Percentiles rank a stretch among this genome's conserved stretches.
These are phyloP conservation scores for Diceros bicornis DNA, from an alignment of 2,797 vertebrate genomes.

Conservation along the genomic window DNA sequence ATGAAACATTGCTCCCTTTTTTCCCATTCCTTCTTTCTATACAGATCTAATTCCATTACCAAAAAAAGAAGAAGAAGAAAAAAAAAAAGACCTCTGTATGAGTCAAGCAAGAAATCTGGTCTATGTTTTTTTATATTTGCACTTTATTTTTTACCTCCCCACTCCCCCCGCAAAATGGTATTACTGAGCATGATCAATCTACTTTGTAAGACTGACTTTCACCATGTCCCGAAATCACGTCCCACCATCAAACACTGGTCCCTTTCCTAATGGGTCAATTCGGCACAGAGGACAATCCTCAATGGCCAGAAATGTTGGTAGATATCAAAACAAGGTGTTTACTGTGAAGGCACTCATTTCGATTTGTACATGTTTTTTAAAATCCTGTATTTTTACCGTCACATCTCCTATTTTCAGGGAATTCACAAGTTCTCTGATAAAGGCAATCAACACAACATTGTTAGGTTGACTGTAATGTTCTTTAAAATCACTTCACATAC, in stretches of 20 bases:
- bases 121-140: background rate
- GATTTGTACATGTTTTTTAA: background rate
- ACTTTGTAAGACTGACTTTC: background rate
- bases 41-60: background rate
- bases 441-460: background rate
- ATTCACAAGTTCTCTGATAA: background rate
- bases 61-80: background rate
- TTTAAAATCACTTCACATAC: background rate
- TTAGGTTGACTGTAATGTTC: background rate
- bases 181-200: background rate
- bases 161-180: background rate
- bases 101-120: conserved; percentile 12
- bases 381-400: background rate
- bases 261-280: background rate
- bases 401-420: background rate
- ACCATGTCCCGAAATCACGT: background rate
- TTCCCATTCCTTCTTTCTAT: background rate
- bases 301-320: background rate
- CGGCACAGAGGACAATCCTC: background rate
- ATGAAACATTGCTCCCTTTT: background rate
- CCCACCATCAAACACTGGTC: background rate
- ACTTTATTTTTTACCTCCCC: background rate
- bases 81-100: background rate
- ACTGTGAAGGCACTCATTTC: background rate
- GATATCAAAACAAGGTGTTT: background rate